A percentile compares a stretch with the other conserved stretches of the same genome.
phyloP scores from a whole-genome alignment of 2,797 vertebrate species.

The Dermochelys coriacea region DNA sequence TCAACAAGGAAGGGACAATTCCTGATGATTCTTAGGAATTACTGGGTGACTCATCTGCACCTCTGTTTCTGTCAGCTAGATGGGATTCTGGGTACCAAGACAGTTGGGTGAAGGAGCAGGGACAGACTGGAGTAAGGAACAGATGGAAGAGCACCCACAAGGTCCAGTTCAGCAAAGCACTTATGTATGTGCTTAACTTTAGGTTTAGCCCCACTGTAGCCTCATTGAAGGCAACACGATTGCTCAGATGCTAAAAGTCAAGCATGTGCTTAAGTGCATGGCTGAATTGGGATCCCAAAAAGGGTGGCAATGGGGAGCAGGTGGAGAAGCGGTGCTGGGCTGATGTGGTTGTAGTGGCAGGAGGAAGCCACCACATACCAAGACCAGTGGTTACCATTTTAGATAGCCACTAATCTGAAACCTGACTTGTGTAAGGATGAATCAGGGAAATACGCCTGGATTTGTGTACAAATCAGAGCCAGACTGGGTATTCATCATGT shows the following conservation, averaged over 20 bases:
- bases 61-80: background rate
- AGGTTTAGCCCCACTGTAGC: background rate
- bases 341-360: background rate
- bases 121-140: background rate
- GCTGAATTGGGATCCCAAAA: background rate
- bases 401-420: background rate
- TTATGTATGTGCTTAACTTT: background rate
- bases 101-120: background rate
- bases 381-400: background rate
- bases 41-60: constrained; percentile 26
- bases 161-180: background rate
- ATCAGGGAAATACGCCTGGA: background rate
- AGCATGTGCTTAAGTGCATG: background rate
- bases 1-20: constrained; percentile 36
- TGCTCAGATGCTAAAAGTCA: constrained; percentile 4
- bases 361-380: background rate
- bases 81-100: background rate
- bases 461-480: background rate
- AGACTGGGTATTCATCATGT: background rate
- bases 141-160: background rate
- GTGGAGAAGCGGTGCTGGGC: background rate
- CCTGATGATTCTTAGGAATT: constrained; percentile 38
- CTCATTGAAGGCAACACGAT: background rate
- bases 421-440: background rate
- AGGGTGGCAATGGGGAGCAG: background rate